A percentile compares a stretch with the other conserved stretches of the same genome.
Conservation (phyloP, 1,140 invertebrate species). For the Tenebrio molitor region DNA sequence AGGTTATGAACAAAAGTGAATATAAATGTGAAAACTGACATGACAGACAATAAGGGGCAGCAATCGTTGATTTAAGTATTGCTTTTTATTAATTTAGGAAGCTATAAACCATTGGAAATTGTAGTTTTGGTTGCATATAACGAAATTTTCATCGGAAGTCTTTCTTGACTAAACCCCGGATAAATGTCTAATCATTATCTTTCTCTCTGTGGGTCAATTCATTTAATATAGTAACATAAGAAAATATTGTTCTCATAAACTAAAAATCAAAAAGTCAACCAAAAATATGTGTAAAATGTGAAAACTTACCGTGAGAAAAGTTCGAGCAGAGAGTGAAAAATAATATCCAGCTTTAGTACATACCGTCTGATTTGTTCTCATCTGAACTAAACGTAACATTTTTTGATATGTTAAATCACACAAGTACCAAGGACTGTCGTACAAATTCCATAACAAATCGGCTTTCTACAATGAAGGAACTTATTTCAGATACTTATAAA, state of each 20-base stretch:
- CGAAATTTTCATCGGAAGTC: too few relatives aligned
- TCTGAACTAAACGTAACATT: slow-evolving; percentile 6
- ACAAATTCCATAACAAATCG: background rate
- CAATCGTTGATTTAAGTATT: too few relatives aligned
- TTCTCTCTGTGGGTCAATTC: background rate
- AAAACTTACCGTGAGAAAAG: slow-evolving; percentile 10
- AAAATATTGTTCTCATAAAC: slow-evolving; percentile 5
- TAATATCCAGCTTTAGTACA: slow-evolving; percentile 15
- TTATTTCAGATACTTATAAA: too few relatives aligned
- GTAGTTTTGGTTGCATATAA: too few relatives aligned
- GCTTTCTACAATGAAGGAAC: slow-evolving; percentile 1
- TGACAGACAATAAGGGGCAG: too few relatives aligned
- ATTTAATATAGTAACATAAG: slow-evolving; percentile 4
- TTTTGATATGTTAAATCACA: background rate
- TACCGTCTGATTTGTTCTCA: background rate
- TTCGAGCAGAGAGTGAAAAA: background rate
- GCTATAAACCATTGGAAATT: too few relatives aligned
- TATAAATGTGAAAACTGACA: too few relatives aligned
- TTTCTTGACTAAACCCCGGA: too few relatives aligned
- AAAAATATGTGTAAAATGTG: too few relatives aligned
- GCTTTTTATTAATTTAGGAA: too few relatives aligned
- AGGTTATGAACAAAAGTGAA: too few relatives aligned
- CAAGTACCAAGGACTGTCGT: slow-evolving; percentile 8
- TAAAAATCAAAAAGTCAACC: slow-evolving; percentile 16
- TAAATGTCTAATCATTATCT: too few relatives aligned